Percentiles rank a stretch among this genome's conserved stretches.
Conservation (phyloP, 2,888 invertebrate species). For the Chesias legatella region DNA sequence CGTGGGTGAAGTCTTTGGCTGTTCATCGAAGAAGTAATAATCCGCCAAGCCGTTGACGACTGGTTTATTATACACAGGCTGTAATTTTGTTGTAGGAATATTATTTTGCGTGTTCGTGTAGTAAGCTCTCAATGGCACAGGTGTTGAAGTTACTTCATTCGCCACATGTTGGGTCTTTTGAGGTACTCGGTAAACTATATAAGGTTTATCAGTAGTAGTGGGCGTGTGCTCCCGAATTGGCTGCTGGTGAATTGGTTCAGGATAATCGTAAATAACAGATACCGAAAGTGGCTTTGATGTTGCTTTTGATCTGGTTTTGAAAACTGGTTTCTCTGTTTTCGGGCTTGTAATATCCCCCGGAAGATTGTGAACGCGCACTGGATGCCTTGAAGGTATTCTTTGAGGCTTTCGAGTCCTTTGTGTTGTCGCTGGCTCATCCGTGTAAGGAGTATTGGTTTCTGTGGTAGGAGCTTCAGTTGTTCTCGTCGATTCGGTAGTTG, state of each 20-base stretch:
- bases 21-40: constrained; percentile 85
- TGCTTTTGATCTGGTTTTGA: constrained; percentile 71
- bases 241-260: constrained; percentile 64
- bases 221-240: constrained; percentile 63
- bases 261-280: constrained; percentile 73
- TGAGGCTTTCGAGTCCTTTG: constrained; percentile 62
- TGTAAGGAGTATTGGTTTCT: constrained; percentile 51
- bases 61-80: constrained; percentile 71
- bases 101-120: constrained; percentile 80
- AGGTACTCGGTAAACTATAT: constrained; percentile 73
- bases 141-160: constrained; percentile 78
- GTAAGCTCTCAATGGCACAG: constrained; percentile 82
- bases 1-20: constrained; percentile 77
- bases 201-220: constrained; percentile 71
- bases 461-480: constrained; percentile 67
- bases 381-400: constrained; percentile 66
- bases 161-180: constrained; percentile 55
- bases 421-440: constrained; percentile 64
- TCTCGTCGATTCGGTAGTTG: constrained; percentile 56
- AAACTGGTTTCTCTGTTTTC: constrained; percentile 67
- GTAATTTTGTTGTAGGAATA: constrained; percentile 76
- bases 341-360: constrained; percentile 63
- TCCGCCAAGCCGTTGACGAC: constrained; percentile 77
- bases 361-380: constrained; percentile 65
- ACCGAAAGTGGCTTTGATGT: constrained; percentile 74